Base-by-base conservation (phyloP, 2,797 vertebrate genomes). In the Philypnodon macrostomus region DNA sequence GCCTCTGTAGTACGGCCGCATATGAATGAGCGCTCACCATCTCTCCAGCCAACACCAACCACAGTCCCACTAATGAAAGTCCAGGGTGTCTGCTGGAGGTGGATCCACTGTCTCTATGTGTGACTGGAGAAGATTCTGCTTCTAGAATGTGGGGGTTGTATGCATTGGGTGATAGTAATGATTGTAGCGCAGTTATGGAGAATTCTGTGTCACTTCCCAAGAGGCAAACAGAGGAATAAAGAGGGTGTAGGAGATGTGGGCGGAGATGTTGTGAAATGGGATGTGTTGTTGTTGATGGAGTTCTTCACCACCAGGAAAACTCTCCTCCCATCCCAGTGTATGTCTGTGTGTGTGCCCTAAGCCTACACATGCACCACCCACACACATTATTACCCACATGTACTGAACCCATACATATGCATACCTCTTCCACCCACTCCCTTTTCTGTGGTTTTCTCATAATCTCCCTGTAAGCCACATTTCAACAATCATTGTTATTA, bases 171-270 rank as follows among this genome's bases (percentile, higher is more conserved):
- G 79, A 71, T 78, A 69, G 70, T 85, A 86, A 85, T 86, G 85
- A 84, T 86, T 81, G 83, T 80, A 85, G n/a, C n/a, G n/a, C n/a
- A n/a, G 75, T 87, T 88, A 79, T 82, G 81, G 79, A 80, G 75
- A 81, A 85, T 87, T 85, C 85, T 89, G 84, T 89, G 86, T 89
- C 86, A 85, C 80, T 85, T 88, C 89, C 86, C 83, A 32, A 42
- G 23, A 49, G 52, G 31, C 71, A 88, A 59, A 74, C 71, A 77
- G 71, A 76, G 74, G 73, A 63, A 75, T 56, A 73, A 76, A 36
- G 67, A 53, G 56, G 67, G 42, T 33, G 71, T 45, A 57, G 54
- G 59, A 53, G 63, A 63, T 71, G 78, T 75, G 71, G 78, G 83
- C 75, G 84, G 81, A 79, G 67, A 79, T 75, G 70, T 71, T 70